phyloP scores from a whole-genome alignment of 2,113 vertebrate species.

The Epinephelus moara region DNA sequence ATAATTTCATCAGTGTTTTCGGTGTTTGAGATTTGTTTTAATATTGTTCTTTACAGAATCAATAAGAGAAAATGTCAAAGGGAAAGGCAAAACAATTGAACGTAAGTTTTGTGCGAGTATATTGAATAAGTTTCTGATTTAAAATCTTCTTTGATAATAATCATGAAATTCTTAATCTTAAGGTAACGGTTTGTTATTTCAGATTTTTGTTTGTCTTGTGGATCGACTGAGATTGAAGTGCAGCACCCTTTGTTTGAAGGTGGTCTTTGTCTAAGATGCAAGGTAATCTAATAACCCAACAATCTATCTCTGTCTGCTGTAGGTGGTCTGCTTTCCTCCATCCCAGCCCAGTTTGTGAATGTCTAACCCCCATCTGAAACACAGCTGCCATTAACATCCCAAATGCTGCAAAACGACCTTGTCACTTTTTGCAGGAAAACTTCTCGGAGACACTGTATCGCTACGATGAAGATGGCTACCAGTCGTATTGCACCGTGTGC shows the following conservation, averaged over 20 bases:
- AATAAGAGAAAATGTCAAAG: slow-evolving; percentile 83
- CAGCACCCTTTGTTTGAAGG: slow-evolving; percentile 94
- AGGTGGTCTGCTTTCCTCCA: slow-evolving; percentile 27
- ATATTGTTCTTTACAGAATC: slow-evolving; percentile 80
- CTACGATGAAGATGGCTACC: slow-evolving; percentile 95
- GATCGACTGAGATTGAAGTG: slow-evolving; percentile 81
- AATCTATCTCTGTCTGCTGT: neutral
- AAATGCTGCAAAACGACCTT: slow-evolving; percentile 24
- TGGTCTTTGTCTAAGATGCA: slow-evolving; percentile 91
- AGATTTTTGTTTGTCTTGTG: slow-evolving; percentile 94
- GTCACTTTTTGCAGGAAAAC: slow-evolving; percentile 85
- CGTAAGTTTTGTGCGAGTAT: slow-evolving; percentile 74
- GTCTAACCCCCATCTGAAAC: slow-evolving; percentile 42
- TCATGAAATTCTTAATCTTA: neutral
- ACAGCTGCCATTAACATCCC: slow-evolving; percentile 17
- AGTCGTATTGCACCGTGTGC: slow-evolving; percentile 95
- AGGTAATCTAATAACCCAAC: slow-evolving; percentile 76
- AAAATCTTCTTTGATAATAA: neutral
- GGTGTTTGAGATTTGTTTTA: neutral
- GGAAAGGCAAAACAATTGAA: slow-evolving; percentile 86
- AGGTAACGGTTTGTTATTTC: slow-evolving; percentile 43
- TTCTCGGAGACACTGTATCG: slow-evolving; percentile 93
- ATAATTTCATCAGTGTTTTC: neutral
- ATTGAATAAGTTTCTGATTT: neutral
- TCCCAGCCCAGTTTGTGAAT: slow-evolving; percentile 31